A percentile compares a stretch with the other conserved stretches of the same genome.
These are phyloP conservation scores for Leptonema lineaticorne DNA, from an alignment of 1,140 invertebrate genomes.

Conservation along the genomic window DNA sequence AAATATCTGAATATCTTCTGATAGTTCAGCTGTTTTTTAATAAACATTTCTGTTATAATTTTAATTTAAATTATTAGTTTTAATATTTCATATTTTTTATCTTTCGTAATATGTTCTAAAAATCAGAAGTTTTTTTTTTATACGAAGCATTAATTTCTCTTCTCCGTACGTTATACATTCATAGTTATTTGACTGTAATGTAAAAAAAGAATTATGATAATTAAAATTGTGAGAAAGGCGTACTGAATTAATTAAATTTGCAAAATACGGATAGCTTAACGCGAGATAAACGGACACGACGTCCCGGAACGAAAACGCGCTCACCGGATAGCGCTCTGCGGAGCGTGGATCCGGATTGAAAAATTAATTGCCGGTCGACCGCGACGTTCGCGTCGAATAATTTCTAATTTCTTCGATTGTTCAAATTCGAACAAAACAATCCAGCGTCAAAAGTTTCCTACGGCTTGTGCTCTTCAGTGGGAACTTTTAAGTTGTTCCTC, in stretches of 20 bases:
- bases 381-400: background rate
- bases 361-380: conserved; percentile 4
- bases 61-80: background rate
- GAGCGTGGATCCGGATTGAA: background rate
- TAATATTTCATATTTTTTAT: background rate
- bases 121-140: background rate
- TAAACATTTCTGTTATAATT: too few relatives aligned
- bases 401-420: conserved; percentile 19
- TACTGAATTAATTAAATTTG: background rate
- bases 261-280: background rate
- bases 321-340: background rate
- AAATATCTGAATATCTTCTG: too few relatives aligned
- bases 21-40: too few relatives aligned
- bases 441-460: background rate
- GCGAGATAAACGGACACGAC: background rate
- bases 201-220: too few relatives aligned
- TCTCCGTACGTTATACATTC: too few relatives aligned
- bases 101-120: background rate
- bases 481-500: background rate
- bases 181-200: too few relatives aligned
- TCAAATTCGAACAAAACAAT: conserved; percentile 12
- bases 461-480: background rate
- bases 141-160: too few relatives aligned
- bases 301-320: background rate
- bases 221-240: too few relatives aligned